These are phyloP conservation scores for Pogonus chalceus DNA, from an alignment of 1,140 invertebrate species.

Conservation along the genomic window DNA sequence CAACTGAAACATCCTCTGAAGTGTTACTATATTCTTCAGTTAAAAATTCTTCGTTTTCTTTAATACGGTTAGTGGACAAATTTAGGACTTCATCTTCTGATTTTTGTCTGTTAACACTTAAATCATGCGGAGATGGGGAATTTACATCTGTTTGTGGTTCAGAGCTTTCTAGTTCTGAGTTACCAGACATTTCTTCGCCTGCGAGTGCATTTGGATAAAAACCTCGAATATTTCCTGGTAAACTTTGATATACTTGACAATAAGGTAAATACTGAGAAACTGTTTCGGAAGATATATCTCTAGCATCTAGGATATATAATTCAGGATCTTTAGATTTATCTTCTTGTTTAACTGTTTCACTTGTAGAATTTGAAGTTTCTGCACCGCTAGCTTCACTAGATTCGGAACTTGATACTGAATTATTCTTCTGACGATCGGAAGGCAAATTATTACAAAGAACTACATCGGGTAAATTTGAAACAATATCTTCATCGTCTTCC, in stretches of 20 bases:
- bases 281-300: not conserved
- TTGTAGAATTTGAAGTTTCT: not conserved
- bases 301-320: not conserved
- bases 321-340: not conserved
- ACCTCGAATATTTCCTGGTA: not conserved
- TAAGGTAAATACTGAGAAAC: not conserved
- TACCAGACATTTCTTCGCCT: not conserved
- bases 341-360: not conserved
- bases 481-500: slow-evolving; percentile 2
- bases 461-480: not conserved
- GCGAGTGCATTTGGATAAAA: not conserved
- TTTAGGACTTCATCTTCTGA: not conserved
- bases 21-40: not conserved
- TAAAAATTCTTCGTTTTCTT: not conserved
- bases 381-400: not conserved
- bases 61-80: not conserved
- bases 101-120: not conserved
- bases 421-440: not conserved
- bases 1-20: not conserved
- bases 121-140: not conserved
- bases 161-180: not conserved
- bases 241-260: not conserved
- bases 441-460: not conserved
- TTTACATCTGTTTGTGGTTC: not conserved
- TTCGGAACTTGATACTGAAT: not conserved